Evolutionary conservation across 1,140 invertebrate genomes (phyloP).

Genomic region (Pogonus chalceus): DNA sequence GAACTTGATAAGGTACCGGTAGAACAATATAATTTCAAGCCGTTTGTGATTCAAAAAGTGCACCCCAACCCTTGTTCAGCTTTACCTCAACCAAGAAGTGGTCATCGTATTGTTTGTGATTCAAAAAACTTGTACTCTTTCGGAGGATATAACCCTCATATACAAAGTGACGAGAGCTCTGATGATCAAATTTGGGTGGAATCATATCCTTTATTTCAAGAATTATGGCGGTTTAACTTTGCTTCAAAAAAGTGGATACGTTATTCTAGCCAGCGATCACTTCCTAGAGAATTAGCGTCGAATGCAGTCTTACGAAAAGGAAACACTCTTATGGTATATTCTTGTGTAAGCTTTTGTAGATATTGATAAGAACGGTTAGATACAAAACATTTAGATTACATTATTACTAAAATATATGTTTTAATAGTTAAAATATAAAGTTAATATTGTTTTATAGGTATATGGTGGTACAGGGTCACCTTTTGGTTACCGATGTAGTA

Average conservation of each 20-base stretch:
- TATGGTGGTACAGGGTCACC: slow-evolving; percentile 83
- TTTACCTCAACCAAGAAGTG: slow-evolving; percentile 62
- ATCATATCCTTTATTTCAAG: slow-evolving; percentile 62
- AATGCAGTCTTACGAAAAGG: slow-evolving; percentile 64
- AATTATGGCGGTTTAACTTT: slow-evolving; percentile 78
- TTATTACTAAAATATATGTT: no score
- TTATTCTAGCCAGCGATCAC: slow-evolving; percentile 47
- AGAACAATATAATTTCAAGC: slow-evolving; percentile 22
- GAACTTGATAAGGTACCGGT: not conserved
- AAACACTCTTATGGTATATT: slow-evolving; percentile 54
- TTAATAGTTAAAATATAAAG: no score
- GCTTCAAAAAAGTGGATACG: slow-evolving; percentile 60
- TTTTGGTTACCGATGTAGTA: slow-evolving; percentile 72
- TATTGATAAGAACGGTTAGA: no score
- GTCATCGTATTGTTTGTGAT: slow-evolving; percentile 75
- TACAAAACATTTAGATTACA: no score
- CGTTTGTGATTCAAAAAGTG: slow-evolving; percentile 25
- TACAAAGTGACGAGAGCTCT: slow-evolving; percentile 40
- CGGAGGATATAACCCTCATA: slow-evolving; percentile 73
- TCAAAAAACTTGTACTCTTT: slow-evolving; percentile 68
- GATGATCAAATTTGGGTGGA: slow-evolving; percentile 43
- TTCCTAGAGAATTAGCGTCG: slow-evolving; percentile 74
- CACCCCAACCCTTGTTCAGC: slow-evolving; percentile 16
- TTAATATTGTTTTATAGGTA: slow-evolving; percentile 52
- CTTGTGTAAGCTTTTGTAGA: slow-evolving; percentile 5